These are phyloP conservation scores for Psephotus haematonotus DNA, from an alignment of 2,113 vertebrate genomes.

Conservation along the genomic window DNA sequence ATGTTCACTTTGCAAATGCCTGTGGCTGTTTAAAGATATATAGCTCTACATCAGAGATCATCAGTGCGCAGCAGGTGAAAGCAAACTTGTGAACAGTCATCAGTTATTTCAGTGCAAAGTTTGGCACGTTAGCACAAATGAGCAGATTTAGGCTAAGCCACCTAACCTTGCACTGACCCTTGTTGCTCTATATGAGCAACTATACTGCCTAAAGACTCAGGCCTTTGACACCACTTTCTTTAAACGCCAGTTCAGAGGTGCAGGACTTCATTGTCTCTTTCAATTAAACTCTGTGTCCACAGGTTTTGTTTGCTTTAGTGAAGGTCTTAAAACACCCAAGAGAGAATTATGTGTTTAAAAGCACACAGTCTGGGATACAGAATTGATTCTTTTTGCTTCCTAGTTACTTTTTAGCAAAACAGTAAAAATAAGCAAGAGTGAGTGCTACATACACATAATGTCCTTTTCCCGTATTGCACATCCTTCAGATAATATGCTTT, in stretches of 20 bases:
- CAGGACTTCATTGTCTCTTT: neutral
- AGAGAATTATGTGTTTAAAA: neutral
- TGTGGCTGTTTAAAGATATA: neutral
- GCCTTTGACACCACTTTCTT: neutral
- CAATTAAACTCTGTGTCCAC: neutral
- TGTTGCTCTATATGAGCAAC: neutral
- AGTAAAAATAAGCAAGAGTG: neutral
- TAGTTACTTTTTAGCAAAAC: neutral
- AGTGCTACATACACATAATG: neutral
- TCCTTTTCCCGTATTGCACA: neutral
- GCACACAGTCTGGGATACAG: neutral
- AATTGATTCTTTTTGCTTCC: neutral
- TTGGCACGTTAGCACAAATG: neutral
- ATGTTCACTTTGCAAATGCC: neutral
- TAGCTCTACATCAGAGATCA: neutral
- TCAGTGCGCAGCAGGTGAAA: constrained; percentile 30
- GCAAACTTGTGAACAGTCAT: constrained; percentile 36
- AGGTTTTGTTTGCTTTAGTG: neutral
- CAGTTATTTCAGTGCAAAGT: constrained; percentile 11
- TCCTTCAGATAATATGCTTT: neutral
- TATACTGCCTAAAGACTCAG: neutral
- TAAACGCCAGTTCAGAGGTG: neutral
- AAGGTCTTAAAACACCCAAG: neutral
- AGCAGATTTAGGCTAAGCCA: neutral
- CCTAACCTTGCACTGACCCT: neutral